These are phyloP conservation scores for Pachyseris speciosa DNA, from an alignment of 64 coral and sea anemone species.

Conservation along the genomic window DNA sequence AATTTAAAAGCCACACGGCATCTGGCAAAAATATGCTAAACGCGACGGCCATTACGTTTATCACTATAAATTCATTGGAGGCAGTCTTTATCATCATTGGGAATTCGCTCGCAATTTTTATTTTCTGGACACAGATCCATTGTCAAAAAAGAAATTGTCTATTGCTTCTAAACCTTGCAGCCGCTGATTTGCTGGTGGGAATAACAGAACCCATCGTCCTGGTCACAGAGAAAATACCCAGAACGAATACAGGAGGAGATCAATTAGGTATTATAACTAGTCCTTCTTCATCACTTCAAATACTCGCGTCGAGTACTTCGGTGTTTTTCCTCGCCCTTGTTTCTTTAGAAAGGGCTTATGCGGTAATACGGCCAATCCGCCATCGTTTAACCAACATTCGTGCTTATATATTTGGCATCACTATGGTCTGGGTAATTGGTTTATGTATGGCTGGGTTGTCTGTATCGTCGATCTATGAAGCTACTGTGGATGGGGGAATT, in stretches of 20 bases:
- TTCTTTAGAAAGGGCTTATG: not conserved
- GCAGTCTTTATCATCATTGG: not conserved
- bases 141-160: not conserved
- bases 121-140: not conserved
- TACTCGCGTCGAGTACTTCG: not conserved
- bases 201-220: not conserved
- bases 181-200: slow-evolving; percentile 5
- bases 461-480: not conserved
- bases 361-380: not conserved
- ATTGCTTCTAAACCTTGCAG: not conserved
- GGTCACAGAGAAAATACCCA: not conserved
- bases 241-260: no score
- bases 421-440: not conserved
- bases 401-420: not conserved
- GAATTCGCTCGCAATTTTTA: not conserved
- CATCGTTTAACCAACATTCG: not conserved
- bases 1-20: no score
- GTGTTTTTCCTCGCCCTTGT: slow-evolving; percentile 12
- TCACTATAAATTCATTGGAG: not conserved
- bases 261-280: not conserved
- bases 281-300: not conserved
- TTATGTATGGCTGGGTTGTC: not conserved
- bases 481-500: not conserved
- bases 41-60: no score
- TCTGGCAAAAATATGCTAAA: no score